Evolutionary conservation across 1,140 invertebrate species (phyloP), one percentile per base, ranked within the genome.

Genomic region (Trachymyrmex cornetzi): DNA sequence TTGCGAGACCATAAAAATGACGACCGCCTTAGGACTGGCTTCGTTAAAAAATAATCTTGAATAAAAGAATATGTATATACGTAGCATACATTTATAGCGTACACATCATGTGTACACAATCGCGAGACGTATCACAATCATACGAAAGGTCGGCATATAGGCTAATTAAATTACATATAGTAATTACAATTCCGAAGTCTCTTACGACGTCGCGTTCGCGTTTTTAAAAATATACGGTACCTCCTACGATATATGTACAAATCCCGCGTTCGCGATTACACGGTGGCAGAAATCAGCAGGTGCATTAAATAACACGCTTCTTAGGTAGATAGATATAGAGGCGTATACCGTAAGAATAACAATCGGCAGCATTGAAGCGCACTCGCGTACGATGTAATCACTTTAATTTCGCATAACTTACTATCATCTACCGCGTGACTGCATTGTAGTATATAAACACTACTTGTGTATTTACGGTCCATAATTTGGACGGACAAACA

Each of bases 191-290:
- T 55, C 12, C 9, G 9, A 27, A 48, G 12, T 16, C 14, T 34
- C 24, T 66, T 66, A 53, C n/a, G 34, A 61, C 12, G 14, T 2
- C 24, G 27, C 14, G n/a, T 38, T 66, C 14, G n/a, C 48, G 67
- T 6, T 19, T 38, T 61, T 67, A 50, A 66, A 44, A 61, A 48
- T 53, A 74, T 74, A 61, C 30, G 64, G 77, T 67, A 67, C 27
- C 44, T 55, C 53, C 61, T 57, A 77, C 34, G 81, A 50, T 67
- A 84, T 71, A 87, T 87, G 24, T 67, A 74, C 67, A 87, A 69
- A 34, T 50, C 57, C 12, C 61, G 44, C 64, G 24, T 53, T 55
- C 44, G 59, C 48, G 59, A 87, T 80, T 67, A 48, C 27, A 74
- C 30, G n/a, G 34, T 64, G 27, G n/a, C 44, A 30, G 77, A 81